A percentile compares a stretch with the other conserved stretches of the same genome.
Conservation (phyloP, 2,797 vertebrate genomes). For the Vespertilio murinus region DNA sequence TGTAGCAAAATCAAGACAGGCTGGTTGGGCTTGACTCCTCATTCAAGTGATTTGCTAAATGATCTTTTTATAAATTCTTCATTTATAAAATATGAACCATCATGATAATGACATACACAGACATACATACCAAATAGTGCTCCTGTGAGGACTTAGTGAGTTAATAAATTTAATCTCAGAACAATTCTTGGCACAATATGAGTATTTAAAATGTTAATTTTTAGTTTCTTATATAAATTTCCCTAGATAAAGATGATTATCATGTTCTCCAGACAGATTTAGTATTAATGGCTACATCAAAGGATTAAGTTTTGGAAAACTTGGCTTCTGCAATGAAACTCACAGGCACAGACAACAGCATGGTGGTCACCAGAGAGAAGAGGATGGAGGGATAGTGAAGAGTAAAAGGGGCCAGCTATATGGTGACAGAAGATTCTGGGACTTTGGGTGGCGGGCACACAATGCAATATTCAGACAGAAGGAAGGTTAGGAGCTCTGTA, state of each 20-base stretch:
- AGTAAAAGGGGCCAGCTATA: background rate
- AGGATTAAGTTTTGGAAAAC: background rate
- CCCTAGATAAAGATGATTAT: background rate
- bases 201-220: conserved; percentile 1
- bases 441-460: background rate
- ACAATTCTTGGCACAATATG: background rate
- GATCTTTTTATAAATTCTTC: background rate
- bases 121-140: background rate
- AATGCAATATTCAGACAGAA: background rate
- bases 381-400: background rate
- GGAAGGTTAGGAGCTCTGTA: background rate
- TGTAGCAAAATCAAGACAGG: background rate
- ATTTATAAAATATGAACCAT: background rate
- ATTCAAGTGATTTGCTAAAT: background rate
- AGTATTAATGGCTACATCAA: background rate
- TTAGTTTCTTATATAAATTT: background rate
- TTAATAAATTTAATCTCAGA: conserved; percentile 1
- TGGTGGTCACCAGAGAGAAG: background rate
- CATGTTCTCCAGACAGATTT: background rate
- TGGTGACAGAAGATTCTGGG: background rate
- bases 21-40: background rate
- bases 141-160: background rate
- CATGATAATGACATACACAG: background rate
- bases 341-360: background rate
- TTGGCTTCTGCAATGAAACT: background rate